Percentiles rank a stretch among this genome's conserved stretches.
These are phyloP conservation scores for Ladona fulva DNA, from an alignment of 1,140 invertebrate species.

Conservation along the genomic window DNA sequence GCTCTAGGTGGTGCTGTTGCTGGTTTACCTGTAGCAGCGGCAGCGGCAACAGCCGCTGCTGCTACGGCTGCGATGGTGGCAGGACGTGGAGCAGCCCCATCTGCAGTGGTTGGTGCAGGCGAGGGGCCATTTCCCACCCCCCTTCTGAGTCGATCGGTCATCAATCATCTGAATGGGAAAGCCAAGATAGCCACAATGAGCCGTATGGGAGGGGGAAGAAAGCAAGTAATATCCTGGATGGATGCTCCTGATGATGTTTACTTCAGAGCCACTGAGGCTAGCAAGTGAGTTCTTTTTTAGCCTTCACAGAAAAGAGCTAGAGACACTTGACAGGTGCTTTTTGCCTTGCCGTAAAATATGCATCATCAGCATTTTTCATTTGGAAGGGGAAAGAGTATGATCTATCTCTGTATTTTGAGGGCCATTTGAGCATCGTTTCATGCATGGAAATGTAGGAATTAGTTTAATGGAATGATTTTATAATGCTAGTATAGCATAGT, in stretches of 20 bases:
- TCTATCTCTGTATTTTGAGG: too few species aligned
- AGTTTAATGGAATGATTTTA: too few species aligned
- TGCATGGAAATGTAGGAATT: too few species aligned
- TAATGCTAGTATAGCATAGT: too few species aligned
- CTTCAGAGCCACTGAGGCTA: conserved; percentile 80
- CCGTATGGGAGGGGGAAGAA: conserved; percentile 52
- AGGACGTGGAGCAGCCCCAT: conserved; percentile 29
- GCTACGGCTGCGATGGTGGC: conserved; percentile 45
- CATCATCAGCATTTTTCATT: too few species aligned
- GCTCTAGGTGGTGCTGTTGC: conserved; percentile 21
- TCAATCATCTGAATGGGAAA: conserved; percentile 49
- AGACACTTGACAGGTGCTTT: too few species aligned
- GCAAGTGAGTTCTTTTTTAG: conserved; percentile 60
- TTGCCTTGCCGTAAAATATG: too few species aligned
- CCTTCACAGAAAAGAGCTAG: too few species aligned
- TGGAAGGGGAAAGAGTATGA: too few species aligned
- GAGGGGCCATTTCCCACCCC: conserved; percentile 27
- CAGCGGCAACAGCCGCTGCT: conserved; percentile 52
- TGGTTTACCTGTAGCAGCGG: conserved; percentile 40
- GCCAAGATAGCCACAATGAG: conserved; percentile 62
- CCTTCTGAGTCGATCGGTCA: conserved; percentile 28
- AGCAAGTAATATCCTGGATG: conserved; percentile 94
- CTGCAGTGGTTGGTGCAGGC: conserved; percentile 33
- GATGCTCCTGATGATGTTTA: conserved; percentile 96
- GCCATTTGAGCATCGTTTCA: too few species aligned